Conservation (phyloP, 2,113 vertebrate species). For the Cyphomyrus plagiostoma region DNA sequence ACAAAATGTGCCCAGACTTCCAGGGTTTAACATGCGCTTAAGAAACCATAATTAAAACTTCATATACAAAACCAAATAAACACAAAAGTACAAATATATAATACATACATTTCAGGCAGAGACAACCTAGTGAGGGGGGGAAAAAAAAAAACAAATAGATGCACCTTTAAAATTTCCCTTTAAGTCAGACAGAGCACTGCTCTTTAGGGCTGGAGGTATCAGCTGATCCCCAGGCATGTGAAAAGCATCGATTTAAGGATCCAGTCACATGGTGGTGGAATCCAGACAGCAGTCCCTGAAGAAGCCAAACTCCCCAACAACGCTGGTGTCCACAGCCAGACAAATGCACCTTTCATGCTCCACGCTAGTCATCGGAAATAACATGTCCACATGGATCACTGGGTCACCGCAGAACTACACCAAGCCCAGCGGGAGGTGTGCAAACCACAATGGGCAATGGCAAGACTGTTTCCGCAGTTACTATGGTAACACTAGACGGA, state of each 20-base stretch:
- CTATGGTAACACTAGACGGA: not conserved
- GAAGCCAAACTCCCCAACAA: not conserved
- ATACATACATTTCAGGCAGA: not conserved
- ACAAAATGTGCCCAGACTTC: not conserved
- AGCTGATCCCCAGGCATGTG: constrained; percentile 50
- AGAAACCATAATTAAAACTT: not conserved
- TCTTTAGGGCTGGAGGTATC: constrained; percentile 37
- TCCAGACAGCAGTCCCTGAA: constrained; percentile 19
- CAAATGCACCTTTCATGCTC: not conserved
- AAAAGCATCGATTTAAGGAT: constrained; percentile 39
- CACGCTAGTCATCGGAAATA: not conserved
- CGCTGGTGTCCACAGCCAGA: not conserved
- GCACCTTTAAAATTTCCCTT: constrained; percentile 4
- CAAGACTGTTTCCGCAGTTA: not conserved
- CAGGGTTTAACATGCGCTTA: not conserved
- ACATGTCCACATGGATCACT: not conserved
- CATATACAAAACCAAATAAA: not conserved
- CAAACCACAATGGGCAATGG: not conserved
- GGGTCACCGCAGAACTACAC: not conserved
- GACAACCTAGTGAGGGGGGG: too few species aligned
- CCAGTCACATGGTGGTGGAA: constrained; percentile 50
- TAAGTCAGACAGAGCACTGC: constrained; percentile 7
- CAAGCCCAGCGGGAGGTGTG: not conserved
- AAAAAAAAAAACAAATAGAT: not conserved
- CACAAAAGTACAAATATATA: not conserved